These are phyloP conservation scores for Craniophora ligustri DNA, from an alignment of 2,888 invertebrate genomes.

Conservation along the genomic window DNA sequence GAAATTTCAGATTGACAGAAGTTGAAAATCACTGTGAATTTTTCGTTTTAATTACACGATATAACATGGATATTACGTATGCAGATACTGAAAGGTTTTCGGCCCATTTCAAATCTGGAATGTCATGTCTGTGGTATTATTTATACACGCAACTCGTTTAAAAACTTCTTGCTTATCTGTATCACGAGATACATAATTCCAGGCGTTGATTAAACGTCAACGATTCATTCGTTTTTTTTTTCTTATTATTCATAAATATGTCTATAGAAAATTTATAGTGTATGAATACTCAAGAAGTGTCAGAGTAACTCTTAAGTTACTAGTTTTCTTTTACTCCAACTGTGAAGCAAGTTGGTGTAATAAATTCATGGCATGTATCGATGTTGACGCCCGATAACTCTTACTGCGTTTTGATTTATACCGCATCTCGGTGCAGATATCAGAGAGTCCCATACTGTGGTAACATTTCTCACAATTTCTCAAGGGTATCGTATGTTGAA, in stretches of 20 bases:
- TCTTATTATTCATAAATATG: conserved; percentile 28
- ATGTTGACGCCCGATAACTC: conserved; percentile 49
- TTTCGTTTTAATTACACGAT: too few species aligned
- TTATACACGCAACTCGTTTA: neutral
- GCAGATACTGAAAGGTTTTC: too few species aligned
- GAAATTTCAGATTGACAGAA: too few species aligned
- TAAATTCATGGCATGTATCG: conserved; percentile 50
- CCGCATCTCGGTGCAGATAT: conserved; percentile 48
- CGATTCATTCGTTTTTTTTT: conserved; percentile 23
- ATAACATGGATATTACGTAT: too few species aligned
- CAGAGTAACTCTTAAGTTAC: conserved; percentile 43
- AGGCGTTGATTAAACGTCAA: conserved; percentile 25
- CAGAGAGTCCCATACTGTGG: conserved; percentile 48
- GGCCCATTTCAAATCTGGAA: neutral
- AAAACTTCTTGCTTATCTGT: neutral
- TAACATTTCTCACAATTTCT: conserved; percentile 53
- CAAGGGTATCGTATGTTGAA: conserved; percentile 52
- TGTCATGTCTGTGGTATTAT: neutral
- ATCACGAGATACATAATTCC: neutral
- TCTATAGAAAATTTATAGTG: conserved; percentile 33
- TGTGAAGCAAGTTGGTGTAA: conserved; percentile 41
- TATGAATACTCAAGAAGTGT: conserved; percentile 25
- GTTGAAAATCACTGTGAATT: too few species aligned
- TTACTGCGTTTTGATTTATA: conserved; percentile 55
- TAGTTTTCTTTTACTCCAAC: conserved; percentile 38